Evolutionary conservation across 2,113 vertebrate genomes (phyloP).

Genomic region (Paralichthys olivaceus): DNA sequence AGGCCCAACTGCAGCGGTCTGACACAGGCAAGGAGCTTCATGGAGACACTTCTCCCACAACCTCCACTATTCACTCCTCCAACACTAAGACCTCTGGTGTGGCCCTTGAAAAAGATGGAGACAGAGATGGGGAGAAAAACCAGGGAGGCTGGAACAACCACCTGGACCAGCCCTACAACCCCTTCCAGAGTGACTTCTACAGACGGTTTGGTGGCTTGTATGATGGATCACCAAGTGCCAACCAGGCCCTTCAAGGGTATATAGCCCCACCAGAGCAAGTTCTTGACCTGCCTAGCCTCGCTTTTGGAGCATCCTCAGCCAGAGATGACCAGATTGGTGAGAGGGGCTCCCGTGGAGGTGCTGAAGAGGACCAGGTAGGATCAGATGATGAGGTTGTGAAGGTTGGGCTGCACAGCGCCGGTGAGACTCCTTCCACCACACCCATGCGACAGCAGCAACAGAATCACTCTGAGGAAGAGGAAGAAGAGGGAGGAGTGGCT

Average conservation of each 20-base stretch:
- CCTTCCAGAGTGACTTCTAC: conserved; percentile 94
- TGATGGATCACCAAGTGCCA: conserved; percentile 80
- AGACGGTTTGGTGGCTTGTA: conserved; percentile 91
- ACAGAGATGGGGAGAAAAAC: conserved; percentile 85
- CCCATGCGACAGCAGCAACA: conserved; percentile 69
- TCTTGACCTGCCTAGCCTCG: conserved; percentile 81
- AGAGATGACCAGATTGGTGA: conserved; percentile 87
- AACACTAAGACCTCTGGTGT: conserved; percentile 63
- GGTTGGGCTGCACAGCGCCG: conserved; percentile 72
- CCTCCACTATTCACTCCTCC: conserved; percentile 79
- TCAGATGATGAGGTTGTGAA: conserved; percentile 89
- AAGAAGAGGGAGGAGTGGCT: conserved; percentile 71
- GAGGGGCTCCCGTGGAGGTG: conserved; percentile 88
- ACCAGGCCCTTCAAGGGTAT: conserved; percentile 81
- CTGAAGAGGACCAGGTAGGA: conserved; percentile 86
- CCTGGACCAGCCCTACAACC: conserved; percentile 84
- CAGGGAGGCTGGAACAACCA: conserved; percentile 87
- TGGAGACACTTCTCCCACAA: conserved; percentile 81
- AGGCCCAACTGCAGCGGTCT: conserved; percentile 84
- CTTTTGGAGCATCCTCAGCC: conserved; percentile 76
- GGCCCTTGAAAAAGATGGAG: conserved; percentile 80
- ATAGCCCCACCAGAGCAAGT: conserved; percentile 80
- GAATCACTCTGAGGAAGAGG: conserved; percentile 77
- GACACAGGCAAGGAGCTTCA: conserved; percentile 85
- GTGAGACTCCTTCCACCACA: conserved; percentile 79